These are phyloP conservation scores for Drosophila mojavensis DNA, from an alignment of 1,140 invertebrate species.

Conservation along the genomic window DNA sequence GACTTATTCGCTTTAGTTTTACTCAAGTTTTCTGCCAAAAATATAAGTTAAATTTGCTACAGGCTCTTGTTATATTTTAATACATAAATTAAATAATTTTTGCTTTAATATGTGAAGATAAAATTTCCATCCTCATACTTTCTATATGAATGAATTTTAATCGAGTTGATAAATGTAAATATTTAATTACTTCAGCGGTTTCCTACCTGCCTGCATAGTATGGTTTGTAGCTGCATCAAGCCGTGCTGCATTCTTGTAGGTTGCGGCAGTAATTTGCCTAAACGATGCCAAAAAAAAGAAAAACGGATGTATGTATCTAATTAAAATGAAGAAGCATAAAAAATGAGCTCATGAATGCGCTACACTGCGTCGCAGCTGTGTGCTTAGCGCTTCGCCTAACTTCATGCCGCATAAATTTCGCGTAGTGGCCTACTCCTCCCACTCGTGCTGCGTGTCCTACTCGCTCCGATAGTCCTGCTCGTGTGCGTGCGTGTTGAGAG, in stretches of 20 bases:
- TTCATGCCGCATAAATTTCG: slow-evolving; percentile 69
- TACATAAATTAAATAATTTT: too few relatives aligned
- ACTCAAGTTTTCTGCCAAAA: too few relatives aligned
- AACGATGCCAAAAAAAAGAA: slow-evolving; percentile 14
- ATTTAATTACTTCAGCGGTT: too few relatives aligned
- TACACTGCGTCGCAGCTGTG: slow-evolving; percentile 40
- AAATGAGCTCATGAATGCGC: slow-evolving; percentile 46
- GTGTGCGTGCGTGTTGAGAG: slow-evolving; percentile 15
- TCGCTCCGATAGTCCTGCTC: neutral
- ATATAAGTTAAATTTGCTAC: too few relatives aligned
- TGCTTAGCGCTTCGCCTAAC: slow-evolving; percentile 72
- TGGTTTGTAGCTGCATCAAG: neutral
- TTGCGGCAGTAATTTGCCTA: slow-evolving; percentile 36
- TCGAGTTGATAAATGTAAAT: too few relatives aligned
- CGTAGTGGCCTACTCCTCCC: slow-evolving; percentile 12
- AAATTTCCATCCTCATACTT: too few relatives aligned
- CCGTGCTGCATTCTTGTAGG: slow-evolving; percentile 32
- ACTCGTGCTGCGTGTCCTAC: slow-evolving; percentile 8
- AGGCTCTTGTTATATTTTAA: too few relatives aligned
- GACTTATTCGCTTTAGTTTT: too few relatives aligned
- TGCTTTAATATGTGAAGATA: too few relatives aligned
- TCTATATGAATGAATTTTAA: too few relatives aligned
- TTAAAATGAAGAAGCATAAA: slow-evolving; percentile 63
- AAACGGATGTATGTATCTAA: slow-evolving; percentile 67
- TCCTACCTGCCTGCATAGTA: too few relatives aligned